A percentile compares a stretch with the other conserved stretches of the same genome.
Evolutionary conservation across 2,888 invertebrate genomes (phyloP).

Genomic region (Camponotus fellah): DNA sequence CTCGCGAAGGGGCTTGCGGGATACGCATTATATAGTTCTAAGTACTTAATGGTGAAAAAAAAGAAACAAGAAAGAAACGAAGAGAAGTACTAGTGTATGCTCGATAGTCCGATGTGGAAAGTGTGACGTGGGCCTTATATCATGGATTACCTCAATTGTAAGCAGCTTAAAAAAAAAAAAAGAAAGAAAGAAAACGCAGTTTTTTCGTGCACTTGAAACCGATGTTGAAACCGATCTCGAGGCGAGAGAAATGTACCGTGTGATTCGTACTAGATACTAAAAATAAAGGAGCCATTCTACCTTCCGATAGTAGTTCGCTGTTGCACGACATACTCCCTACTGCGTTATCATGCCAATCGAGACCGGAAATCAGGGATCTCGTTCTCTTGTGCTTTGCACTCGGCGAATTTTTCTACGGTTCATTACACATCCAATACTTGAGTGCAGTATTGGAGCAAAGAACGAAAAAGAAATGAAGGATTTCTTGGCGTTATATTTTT

Average conservation of each 20-base stretch:
- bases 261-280: constrained; percentile 53
- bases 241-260: constrained; percentile 41
- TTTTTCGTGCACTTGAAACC: constrained; percentile 46
- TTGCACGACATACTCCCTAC: constrained; percentile 30
- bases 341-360: constrained; percentile 13
- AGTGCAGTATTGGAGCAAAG: neutral
- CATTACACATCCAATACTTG: neutral
- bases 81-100: constrained; percentile 60
- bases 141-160: constrained; percentile 76
- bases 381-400: constrained; percentile 11
- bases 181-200: constrained; percentile 56
- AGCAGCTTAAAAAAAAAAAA: constrained; percentile 65
- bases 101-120: constrained; percentile 71
- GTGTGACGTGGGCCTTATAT: constrained; percentile 77
- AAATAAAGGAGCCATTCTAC: constrained; percentile 47
- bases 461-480: neutral
- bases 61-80: neutral
- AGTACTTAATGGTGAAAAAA: constrained; percentile 55
- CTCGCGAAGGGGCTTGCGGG: constrained; percentile 75
- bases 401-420: neutral
- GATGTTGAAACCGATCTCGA: constrained; percentile 46
- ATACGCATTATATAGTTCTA: constrained; percentile 71
- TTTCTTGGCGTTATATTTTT: neutral
- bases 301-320: constrained; percentile 53
- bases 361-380: constrained; percentile 27